These are phyloP conservation scores for Hartigia nigra DNA, from an alignment of 2,888 invertebrate genomes.

Conservation along the genomic window DNA sequence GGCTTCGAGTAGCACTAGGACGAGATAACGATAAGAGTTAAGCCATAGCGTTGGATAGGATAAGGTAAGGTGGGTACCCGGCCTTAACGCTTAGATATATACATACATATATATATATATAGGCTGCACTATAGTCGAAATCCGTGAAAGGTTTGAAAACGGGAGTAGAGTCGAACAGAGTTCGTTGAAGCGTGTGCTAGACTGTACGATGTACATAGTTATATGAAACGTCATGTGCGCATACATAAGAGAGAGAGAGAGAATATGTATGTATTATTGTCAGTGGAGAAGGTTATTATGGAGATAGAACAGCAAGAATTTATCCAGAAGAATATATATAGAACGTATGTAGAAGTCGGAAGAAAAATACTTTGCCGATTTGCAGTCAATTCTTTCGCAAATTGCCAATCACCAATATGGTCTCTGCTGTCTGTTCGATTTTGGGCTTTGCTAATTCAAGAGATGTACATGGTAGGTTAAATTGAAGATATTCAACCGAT, in stretches of 20 bases:
- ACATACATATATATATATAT: background rate
- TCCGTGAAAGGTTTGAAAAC: background rate
- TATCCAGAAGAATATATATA: background rate
- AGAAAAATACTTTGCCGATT: background rate
- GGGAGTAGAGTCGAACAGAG: background rate
- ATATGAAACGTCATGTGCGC: background rate
- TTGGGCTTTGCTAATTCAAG: background rate
- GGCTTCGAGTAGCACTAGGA: constrained; percentile 43
- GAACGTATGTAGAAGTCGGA: background rate
- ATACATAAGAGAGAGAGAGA: background rate
- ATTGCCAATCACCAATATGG: background rate
- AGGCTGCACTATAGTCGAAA: background rate
- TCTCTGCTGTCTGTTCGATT: background rate
- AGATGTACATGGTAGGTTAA: background rate
- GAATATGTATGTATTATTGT: background rate
- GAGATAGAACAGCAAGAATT: background rate
- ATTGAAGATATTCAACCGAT: background rate
- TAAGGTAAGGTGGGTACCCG: constrained; percentile 18
- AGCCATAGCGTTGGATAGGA: constrained; percentile 39
- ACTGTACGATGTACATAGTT: background rate
- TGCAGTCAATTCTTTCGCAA: background rate
- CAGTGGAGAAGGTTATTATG: background rate
- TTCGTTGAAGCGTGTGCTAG: background rate
- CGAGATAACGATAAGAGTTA: constrained; percentile 60
- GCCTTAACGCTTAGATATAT: background rate